Base-by-base conservation (phyloP, 2,113 vertebrate species). In the Connochaetes taurinus region DNA sequence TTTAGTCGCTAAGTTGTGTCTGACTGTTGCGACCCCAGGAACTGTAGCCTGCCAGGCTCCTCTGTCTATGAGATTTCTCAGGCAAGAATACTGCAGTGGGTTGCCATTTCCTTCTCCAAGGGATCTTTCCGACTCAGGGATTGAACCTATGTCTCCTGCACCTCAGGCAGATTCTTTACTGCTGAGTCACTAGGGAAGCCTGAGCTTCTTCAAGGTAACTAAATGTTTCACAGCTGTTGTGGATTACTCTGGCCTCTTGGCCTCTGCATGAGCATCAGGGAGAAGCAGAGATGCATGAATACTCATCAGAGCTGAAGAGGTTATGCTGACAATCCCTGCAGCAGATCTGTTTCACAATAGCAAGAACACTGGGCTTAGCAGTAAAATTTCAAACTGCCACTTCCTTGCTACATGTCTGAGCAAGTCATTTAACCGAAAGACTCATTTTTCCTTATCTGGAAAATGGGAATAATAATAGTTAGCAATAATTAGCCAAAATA, bases 401-500 rank as follows among this genome's bases (percentile, higher is more conserved):
- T 91, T 82, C 83, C 36, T 94, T 96, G 36, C 17, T 82, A 76
- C 7, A 84, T 6, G 23, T 7, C 80, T 94, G 25, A 95, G 23
- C 36, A 96, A 93, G 29, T 64, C n/a, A 62, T 9, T 92, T 80
- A 95, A 60, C 43, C n/a, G 53, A 93, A 95, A 93, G 47, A 86
- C 2, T 64, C 6, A 74, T 67, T 95, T 90, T 50, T 55, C 15
- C 47, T 96, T 76, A 82, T 74, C 8, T 87, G 33, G 84, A 88
- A 43, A 96, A 96, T 78, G 23, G 36, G 19, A 87, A 55, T 58
- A 91, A 90, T 8, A 92, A 43, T 78, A 19, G 17, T 57, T 7
- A 93, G 64, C 53, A 82, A 88, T 55, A 86, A 85, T 55, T 93
- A 94, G 29, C 27, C 95, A 86, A 96, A 96, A 62, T 94, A 90